phyloP scores from a whole-genome alignment of 2,888 invertebrate genomes.

The Cephus spinipes region DNA sequence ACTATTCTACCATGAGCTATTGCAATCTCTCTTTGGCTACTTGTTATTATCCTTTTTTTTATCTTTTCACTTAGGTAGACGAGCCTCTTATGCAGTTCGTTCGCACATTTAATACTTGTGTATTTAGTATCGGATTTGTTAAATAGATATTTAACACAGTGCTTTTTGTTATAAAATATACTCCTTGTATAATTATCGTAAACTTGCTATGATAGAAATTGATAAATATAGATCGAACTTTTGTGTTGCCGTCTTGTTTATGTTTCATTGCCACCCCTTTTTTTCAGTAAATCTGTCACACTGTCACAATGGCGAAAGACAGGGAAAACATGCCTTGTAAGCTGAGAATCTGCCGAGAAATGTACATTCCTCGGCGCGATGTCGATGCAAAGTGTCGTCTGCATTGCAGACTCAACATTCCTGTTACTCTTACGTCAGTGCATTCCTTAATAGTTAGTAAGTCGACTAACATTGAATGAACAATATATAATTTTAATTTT shows the following conservation, averaged over 20 bases:
- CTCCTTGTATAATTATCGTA: background rate
- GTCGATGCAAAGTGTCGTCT: conserved; percentile 30
- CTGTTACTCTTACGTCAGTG: conserved; percentile 1
- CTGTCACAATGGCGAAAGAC: background rate
- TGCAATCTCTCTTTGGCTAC: background rate
- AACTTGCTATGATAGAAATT: background rate
- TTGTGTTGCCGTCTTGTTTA: background rate
- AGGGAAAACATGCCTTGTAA: background rate
- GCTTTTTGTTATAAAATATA: background rate
- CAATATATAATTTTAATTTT: background rate
- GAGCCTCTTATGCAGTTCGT: background rate
- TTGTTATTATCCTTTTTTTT: background rate
- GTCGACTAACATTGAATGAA: background rate
- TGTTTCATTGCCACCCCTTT: background rate
- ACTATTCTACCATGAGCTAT: background rate
- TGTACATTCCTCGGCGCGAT: conserved; percentile 50
- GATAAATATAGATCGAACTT: too few species aligned
- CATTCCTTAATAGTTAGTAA: background rate
- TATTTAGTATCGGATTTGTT: background rate
- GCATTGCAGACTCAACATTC: conserved; percentile 22
- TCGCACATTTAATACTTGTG: background rate
- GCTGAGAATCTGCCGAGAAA: conserved; percentile 37
- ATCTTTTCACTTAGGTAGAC: background rate
- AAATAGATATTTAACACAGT: background rate
- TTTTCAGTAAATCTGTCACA: background rate